Evolutionary conservation across 2,797 vertebrate species (phyloP).

Genomic region (Micrastur ruficollis): DNA sequence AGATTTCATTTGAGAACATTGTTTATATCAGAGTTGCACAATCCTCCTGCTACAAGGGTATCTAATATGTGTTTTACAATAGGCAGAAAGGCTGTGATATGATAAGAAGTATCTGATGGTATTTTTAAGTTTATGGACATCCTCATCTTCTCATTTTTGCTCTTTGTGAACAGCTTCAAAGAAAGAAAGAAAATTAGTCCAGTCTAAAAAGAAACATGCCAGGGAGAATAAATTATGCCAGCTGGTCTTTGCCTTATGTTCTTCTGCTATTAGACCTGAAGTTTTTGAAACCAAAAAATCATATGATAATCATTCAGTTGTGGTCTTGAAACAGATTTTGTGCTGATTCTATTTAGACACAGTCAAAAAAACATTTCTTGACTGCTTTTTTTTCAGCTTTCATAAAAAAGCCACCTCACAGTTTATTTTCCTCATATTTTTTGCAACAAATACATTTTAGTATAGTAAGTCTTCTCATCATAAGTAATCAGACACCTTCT

Average conservation of each 20-base stretch:
- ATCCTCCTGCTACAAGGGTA: not conserved
- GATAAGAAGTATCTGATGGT: not conserved
- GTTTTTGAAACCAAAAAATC: not conserved
- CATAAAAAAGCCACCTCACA: not conserved
- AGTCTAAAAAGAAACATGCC: not conserved
- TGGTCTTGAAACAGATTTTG: not conserved
- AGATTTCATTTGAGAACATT: not conserved
- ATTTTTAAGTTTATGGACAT: not conserved
- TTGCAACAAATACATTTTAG: not conserved
- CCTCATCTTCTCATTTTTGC: not conserved
- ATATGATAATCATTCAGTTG: not conserved
- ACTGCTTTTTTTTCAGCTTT: not conserved
- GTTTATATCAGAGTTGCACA: not conserved
- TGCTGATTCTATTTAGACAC: not conserved
- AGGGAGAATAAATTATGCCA: not conserved
- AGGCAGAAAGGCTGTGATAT: not conserved
- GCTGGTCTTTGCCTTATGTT: slow-evolving; percentile 25
- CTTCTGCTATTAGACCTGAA: not conserved
- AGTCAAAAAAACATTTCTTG: not conserved
- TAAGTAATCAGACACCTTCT: not conserved
- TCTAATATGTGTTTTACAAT: not conserved
- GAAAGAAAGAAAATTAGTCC: not conserved
- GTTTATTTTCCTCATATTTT: not conserved
- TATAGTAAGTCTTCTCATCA: not conserved
- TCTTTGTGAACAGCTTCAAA: not conserved